phyloP scores from a whole-genome alignment of 2,888 invertebrate genomes.

The Mongoloraphidia duomilia region DNA sequence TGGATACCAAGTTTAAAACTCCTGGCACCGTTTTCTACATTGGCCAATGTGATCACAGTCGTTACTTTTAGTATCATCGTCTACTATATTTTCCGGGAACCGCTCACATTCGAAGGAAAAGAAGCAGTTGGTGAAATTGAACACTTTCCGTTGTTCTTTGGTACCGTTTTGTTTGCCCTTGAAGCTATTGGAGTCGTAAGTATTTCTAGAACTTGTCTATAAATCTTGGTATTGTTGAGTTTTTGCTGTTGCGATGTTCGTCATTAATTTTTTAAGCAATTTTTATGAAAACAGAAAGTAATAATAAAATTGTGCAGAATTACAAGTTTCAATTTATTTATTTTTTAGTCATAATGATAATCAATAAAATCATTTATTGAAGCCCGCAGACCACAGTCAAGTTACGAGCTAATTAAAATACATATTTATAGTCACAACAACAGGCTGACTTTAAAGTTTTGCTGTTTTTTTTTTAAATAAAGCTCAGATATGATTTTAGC shows the following conservation, averaged over 20 bases:
- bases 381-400: neutral
- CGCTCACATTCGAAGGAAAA: conserved; percentile 36
- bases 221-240: too few relatives aligned
- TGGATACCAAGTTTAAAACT: conserved; percentile 61
- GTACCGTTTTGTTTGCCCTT: conserved; percentile 80
- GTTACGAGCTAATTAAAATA: neutral
- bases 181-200: conserved; percentile 69
- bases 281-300: too few relatives aligned
- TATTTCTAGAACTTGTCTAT: conserved; percentile 11
- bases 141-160: conserved; percentile 68
- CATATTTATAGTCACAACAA: neutral
- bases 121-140: conserved; percentile 33
- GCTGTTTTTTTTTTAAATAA: neutral
- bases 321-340: too few relatives aligned
- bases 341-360: neutral
- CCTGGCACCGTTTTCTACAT: conserved; percentile 68
- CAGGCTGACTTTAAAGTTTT: neutral
- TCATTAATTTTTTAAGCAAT: too few relatives aligned
- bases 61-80: conserved; percentile 62
- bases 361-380: neutral
- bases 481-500: too few relatives aligned
- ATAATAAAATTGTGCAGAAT: too few relatives aligned
- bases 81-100: conserved; percentile 51
- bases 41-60: conserved; percentile 68
- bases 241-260: neutral